phyloP scores from a whole-genome alignment of 2,113 vertebrate genomes.

The Lathamus discolor region DNA sequence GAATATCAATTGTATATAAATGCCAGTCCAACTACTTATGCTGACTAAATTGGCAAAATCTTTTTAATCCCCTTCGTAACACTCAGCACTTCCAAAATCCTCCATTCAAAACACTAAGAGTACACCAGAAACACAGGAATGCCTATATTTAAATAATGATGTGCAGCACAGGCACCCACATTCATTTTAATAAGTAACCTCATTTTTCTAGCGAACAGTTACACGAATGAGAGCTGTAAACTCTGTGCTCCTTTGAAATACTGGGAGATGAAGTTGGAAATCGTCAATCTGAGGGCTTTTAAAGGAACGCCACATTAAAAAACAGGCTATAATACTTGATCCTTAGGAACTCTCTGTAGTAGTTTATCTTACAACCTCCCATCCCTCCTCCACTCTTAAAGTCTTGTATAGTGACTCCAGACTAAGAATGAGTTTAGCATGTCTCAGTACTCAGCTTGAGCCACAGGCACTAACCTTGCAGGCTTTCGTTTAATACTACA shows the following conservation, averaged over 20 bases:
- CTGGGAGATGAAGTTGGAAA: neutral
- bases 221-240: neutral
- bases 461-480: neutral
- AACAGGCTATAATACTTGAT: neutral
- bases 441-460: neutral
- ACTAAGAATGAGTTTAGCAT: neutral
- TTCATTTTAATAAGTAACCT: neutral
- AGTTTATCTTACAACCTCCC: neutral
- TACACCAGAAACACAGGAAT: neutral
- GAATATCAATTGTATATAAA: neutral
- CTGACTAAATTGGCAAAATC: neutral
- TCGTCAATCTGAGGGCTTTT: neutral
- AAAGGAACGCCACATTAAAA: neutral
- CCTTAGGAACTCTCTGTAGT: neutral
- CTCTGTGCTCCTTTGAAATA: neutral
- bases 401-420: neutral
- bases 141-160: neutral
- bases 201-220: neutral
- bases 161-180: neutral
- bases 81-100: constrained; percentile 3
- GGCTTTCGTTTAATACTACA: neutral
- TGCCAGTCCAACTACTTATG: neutral
- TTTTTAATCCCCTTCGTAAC: neutral
- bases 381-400: neutral
- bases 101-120: neutral